phyloP scores from a whole-genome alignment of 2,797 vertebrate genomes.

The Peromyscus eremicus region DNA sequence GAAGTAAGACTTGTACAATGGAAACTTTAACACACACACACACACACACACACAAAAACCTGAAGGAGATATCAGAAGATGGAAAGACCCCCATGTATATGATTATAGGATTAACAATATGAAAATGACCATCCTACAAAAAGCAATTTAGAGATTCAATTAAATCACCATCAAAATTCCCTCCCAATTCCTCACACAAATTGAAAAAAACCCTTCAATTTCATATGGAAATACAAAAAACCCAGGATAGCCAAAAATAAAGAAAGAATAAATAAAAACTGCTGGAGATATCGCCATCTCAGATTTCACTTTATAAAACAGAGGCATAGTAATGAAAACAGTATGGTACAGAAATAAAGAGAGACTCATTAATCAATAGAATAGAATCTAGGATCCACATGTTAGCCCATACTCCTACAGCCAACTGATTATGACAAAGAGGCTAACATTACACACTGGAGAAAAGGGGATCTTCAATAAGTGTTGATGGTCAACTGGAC shows the following conservation, averaged over 20 bases:
- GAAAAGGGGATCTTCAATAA: neutral
- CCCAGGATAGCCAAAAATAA: too few relatives aligned
- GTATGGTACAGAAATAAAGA: neutral
- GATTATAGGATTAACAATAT: neutral
- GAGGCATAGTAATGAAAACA: too few relatives aligned
- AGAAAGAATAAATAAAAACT: too few relatives aligned
- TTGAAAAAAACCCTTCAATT: neutral
- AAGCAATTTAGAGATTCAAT: neutral
- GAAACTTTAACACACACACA: neutral
- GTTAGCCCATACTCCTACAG: neutral
- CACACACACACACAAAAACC: too few relatives aligned
- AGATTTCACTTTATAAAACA: too few relatives aligned
- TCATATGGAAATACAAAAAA: neutral
- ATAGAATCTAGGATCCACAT: neutral
- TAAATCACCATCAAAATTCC: neutral
- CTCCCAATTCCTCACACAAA: neutral
- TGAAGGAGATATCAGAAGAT: neutral
- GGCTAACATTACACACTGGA: neutral
- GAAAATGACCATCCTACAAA: neutral
- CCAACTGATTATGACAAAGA: neutral
- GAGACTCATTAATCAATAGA: neutral
- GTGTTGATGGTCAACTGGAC: neutral
- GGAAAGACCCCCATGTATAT: neutral
- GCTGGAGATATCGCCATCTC: too few relatives aligned
- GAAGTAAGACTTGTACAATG: neutral